phyloP scores from a whole-genome alignment of 2,888 invertebrate genomes.

The Cyclophora punctaria region DNA sequence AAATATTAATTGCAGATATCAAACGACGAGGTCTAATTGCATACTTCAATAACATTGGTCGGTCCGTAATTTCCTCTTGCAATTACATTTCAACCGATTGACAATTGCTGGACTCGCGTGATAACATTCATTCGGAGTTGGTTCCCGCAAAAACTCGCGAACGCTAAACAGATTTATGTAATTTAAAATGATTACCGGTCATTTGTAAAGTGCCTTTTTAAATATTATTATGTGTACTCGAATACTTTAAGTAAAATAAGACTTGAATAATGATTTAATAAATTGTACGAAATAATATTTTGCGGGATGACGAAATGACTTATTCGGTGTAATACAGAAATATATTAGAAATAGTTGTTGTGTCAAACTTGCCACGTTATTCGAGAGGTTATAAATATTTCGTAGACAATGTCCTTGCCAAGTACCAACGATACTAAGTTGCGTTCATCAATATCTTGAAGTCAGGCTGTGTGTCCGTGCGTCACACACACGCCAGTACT shows the following conservation, averaged over 20 bases:
- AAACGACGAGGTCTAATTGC: constrained; percentile 34
- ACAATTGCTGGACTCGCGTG: constrained; percentile 32
- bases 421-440: background rate
- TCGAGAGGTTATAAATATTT: background rate
- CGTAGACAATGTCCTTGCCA: background rate
- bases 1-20: constrained; percentile 9
- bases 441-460: background rate
- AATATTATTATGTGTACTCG: constrained; percentile 18
- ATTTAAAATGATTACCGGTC: constrained; percentile 43
- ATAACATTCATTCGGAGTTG: constrained; percentile 38
- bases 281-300: no score
- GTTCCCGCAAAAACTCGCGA: constrained; percentile 23
- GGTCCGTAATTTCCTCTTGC: constrained; percentile 43
- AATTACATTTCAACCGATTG: constrained; percentile 30
- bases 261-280: constrained; percentile 1
- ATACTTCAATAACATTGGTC: constrained; percentile 26
- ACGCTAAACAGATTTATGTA: constrained; percentile 31
- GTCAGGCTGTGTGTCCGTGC: background rate
- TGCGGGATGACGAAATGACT: background rate
- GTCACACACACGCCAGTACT: constrained; percentile 1
- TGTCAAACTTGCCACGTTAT: background rate
- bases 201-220: constrained; percentile 37
- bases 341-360: background rate
- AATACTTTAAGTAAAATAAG: constrained; percentile 3
- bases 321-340: no score